Percentiles rank a stretch among this genome's conserved stretches.
phyloP scores from a whole-genome alignment of 2,797 vertebrate genomes.

The Lycodopsis pacificus region DNA sequence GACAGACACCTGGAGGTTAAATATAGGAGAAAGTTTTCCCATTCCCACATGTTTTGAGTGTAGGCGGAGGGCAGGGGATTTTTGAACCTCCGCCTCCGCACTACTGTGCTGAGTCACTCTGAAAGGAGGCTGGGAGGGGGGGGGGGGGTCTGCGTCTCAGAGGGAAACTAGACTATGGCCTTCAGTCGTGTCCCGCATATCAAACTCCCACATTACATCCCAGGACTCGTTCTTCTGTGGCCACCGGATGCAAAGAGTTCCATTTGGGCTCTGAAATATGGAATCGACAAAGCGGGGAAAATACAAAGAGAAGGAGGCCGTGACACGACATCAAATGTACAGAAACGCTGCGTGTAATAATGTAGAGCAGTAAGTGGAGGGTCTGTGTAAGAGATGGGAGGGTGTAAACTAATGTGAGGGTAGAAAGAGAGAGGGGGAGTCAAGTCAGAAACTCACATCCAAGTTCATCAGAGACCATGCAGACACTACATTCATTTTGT shows the following conservation, averaged over 20 bases:
- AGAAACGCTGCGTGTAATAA: conserved; percentile 26
- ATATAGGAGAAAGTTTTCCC: conserved; percentile 84
- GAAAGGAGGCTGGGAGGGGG: conserved; percentile 44
- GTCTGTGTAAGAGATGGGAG: conserved; percentile 25
- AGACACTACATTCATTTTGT: conserved; percentile 26
- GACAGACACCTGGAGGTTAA: conserved; percentile 83
- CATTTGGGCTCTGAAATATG: conserved; percentile 46
- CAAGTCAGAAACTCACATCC: conserved; percentile 35
- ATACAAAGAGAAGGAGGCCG: conserved; percentile 28
- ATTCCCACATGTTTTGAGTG: conserved; percentile 78
- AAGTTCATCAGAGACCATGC: conserved; percentile 22
- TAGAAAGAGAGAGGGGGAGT: conserved; percentile 15
- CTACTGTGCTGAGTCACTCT: conserved; percentile 81
- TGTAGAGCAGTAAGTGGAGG: conserved; percentile 20
- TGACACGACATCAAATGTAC: conserved; percentile 31
- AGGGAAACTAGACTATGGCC: conserved; percentile 59
- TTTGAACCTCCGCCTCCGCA: conserved; percentile 82
- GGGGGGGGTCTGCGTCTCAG: conserved; percentile 51
- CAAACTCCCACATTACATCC: conserved; percentile 66
- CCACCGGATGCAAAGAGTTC: conserved; percentile 47
- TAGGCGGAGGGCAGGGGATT: conserved; percentile 74
- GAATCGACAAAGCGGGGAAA: conserved; percentile 25
- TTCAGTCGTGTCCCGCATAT: conserved; percentile 47
- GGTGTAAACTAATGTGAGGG: conserved; percentile 22
- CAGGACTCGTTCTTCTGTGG: conserved; percentile 51